phyloP scores from a whole-genome alignment of 1,140 invertebrate species.

The Condylostylus longicornis region DNA sequence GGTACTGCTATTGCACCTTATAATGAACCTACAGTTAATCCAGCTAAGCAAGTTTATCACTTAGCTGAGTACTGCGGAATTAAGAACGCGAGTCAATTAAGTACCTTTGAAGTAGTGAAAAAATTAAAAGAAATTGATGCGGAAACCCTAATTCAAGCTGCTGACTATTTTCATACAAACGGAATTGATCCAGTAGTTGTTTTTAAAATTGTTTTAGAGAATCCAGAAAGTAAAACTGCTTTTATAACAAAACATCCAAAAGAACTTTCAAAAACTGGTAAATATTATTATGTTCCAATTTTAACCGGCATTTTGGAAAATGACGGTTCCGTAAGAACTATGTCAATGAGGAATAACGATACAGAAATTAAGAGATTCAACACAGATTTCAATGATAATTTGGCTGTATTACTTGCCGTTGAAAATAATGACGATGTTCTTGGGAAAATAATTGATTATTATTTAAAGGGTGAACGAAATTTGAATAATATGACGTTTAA shows the following conservation, averaged over 20 bases:
- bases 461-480: slow-evolving; percentile 16
- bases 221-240: slow-evolving; percentile 9
- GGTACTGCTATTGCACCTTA: slow-evolving; percentile 45
- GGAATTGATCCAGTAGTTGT: slow-evolving; percentile 32
- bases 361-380: slow-evolving; percentile 25
- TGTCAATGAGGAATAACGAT: slow-evolving; percentile 24
- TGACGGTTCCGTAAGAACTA: slow-evolving; percentile 33
- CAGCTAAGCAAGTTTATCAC: slow-evolving; percentile 28
- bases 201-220: slow-evolving; percentile 33
- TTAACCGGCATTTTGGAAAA: slow-evolving; percentile 29
- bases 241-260: slow-evolving; percentile 31
- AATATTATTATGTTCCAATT: slow-evolving; percentile 28
- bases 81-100: slow-evolving; percentile 11
- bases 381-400: slow-evolving; percentile 16
- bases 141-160: slow-evolving; percentile 19
- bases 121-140: slow-evolving; percentile 28
- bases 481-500: slow-evolving; percentile 18
- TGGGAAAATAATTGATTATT: slow-evolving; percentile 15
- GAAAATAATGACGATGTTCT: slow-evolving; percentile 6
- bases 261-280: slow-evolving; percentile 20
- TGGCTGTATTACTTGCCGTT: slow-evolving; percentile 23
- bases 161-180: slow-evolving; percentile 29
- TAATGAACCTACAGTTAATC: slow-evolving; percentile 30
- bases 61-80: slow-evolving; percentile 17
- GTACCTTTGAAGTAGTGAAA: slow-evolving; percentile 17